Conservation (phyloP, 2,113 vertebrate species). For the Climacteris rufus region DNA sequence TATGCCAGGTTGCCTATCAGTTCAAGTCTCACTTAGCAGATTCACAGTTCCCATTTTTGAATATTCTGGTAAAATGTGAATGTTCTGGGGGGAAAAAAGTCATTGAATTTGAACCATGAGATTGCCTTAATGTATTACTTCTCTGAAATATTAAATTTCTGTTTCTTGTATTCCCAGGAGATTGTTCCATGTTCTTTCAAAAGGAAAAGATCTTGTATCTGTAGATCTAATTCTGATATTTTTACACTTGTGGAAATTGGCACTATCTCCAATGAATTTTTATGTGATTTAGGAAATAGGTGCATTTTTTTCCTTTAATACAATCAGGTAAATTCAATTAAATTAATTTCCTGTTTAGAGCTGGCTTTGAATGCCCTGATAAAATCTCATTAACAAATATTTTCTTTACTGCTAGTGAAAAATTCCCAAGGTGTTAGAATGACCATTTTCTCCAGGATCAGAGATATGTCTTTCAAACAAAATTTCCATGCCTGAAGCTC, state of each 20-base stretch:
- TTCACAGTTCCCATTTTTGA: background rate
- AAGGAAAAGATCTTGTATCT: background rate
- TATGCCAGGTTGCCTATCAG: background rate
- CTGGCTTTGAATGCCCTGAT: background rate
- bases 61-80: background rate
- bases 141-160: background rate
- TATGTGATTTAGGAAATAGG: background rate
- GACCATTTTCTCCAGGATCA: background rate
- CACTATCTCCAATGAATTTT: background rate
- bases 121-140: background rate
- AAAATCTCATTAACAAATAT: background rate
- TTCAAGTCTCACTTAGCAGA: background rate
- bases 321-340: background rate
- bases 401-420: background rate
- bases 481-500: conserved; percentile 40
- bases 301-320: background rate
- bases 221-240: background rate
- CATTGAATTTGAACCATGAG: background rate
- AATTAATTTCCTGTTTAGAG: background rate
- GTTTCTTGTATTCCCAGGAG: background rate
- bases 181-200: background rate
- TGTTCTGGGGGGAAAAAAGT: background rate
- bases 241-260: background rate
- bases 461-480: conserved; percentile 50
- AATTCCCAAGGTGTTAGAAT: background rate